phyloP scores from a whole-genome alignment of 2,888 invertebrate species.

The Chrysopilus asiliformis region DNA sequence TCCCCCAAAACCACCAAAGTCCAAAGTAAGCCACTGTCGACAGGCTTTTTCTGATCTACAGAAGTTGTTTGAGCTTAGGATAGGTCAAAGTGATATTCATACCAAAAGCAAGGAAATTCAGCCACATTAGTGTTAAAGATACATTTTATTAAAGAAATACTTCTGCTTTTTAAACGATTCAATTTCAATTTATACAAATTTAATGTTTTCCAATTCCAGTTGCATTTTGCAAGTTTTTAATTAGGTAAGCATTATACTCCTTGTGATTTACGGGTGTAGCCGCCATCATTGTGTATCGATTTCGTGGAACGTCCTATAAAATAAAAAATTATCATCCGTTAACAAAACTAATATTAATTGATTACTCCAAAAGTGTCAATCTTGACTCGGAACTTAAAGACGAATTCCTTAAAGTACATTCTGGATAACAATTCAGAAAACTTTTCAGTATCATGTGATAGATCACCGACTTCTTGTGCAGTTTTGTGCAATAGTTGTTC shows the following conservation, averaged over 20 bases:
- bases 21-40: no score
- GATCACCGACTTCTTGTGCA: constrained; percentile 69
- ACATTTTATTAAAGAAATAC: no score
- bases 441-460: constrained; percentile 46
- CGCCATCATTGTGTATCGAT: constrained; percentile 60
- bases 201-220: constrained; percentile 39
- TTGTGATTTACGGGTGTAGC: constrained; percentile 61
- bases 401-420: constrained; percentile 62
- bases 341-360: constrained; percentile 16
- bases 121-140: no score
- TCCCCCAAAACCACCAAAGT: no score
- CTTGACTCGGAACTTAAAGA: constrained; percentile 76
- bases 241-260: constrained; percentile 57
- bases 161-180: no score
- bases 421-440: constrained; percentile 52
- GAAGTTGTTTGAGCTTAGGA: no score
- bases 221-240: constrained; percentile 53
- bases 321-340: constrained; percentile 5
- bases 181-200: no score
- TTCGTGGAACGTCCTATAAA: constrained; percentile 36
- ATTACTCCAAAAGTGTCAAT: constrained; percentile 85
- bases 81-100: no score
- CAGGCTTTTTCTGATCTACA: no score
- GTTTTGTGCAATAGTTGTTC: constrained; percentile 59
- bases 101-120: no score